Conservation (phyloP, 2,113 vertebrate genomes). For the Accipiter cooperii region DNA sequence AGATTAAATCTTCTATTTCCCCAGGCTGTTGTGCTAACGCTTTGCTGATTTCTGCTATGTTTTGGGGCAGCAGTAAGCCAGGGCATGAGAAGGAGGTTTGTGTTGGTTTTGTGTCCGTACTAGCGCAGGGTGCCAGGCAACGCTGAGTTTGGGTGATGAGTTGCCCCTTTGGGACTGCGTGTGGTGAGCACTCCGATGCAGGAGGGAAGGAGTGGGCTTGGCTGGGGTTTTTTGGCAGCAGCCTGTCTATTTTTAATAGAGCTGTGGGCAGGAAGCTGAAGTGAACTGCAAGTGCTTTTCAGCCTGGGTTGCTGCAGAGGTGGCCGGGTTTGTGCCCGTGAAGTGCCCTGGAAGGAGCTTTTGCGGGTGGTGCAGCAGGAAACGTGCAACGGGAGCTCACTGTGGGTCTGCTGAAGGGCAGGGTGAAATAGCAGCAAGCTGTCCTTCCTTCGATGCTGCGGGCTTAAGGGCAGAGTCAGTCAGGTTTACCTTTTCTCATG, state of each 20-base stretch:
- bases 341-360: not conserved
- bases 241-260: not conserved
- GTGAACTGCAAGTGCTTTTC: not conserved
- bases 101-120: fast-evolving
- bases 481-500: no score
- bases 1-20: not conserved
- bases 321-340: fast-evolving
- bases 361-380: fast-evolving
- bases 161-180: not conserved
- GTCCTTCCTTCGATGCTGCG: fast-evolving
- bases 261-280: not conserved
- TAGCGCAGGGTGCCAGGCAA: not conserved
- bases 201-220: not conserved
- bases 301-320: not conserved
- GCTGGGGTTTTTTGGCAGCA: not conserved
- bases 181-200: not conserved
- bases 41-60: not conserved
- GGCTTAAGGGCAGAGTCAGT: not conserved
- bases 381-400: fast-evolving
- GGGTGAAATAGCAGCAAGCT: not conserved
- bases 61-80: not conserved
- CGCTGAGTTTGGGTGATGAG: fast-evolving
- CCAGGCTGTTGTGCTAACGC: fast-evolving
- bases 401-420: not conserved
- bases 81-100: not conserved